Evolutionary conservation across 2,113 vertebrate species (phyloP), one percentile per base, ranked within the genome.

Genomic region (Phoenicopterus ruber): DNA sequence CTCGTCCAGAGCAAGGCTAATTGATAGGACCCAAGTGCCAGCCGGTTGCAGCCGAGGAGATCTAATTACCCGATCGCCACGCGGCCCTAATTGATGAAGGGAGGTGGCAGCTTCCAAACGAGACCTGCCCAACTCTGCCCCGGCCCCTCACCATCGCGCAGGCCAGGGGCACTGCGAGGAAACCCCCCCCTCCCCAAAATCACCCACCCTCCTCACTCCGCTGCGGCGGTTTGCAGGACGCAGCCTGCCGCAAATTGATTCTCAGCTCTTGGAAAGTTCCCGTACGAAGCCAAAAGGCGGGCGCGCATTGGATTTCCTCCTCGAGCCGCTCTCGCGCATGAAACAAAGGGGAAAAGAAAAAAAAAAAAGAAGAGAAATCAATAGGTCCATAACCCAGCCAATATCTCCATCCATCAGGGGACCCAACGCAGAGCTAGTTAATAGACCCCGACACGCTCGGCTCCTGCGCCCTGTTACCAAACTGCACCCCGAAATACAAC

Each of bases 11-110:
- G 88, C 78, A 58, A 69, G 32, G 85, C 93, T 97, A 97, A 97
- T 90, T 96, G 97, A 97, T 94, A 94, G 94, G 66, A 44, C 90
- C 94, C 84, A 84, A 97, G 92, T 77, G 95, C 85, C 34, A 50
- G 76, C 92, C 71, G 38, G 8, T 93, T 86, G 95, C 94, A 92
- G 95, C 96, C 24, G 3, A 90, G 81, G 61, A 55, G 34, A 96
- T 97, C 79, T 88, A 91, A 96, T 97, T 97, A 98, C 86, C 42
- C 5, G 0, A 85, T 95, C 8, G 13, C 65, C 79, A 95, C 31
- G 31, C 1, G 8, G 89, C 96, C 93, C 78, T 96, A 96, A 96
- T 52, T 79, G 79, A 97, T 11, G 5, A 71, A 79, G 80, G 78
- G 63, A 96, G 86, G 96, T 86, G 94, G 84, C 83, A 86, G 82